A percentile compares a stretch with the other conserved stretches of the same genome.
Evolutionary conservation across 1,140 invertebrate genomes (phyloP).

Genomic region (Papilio helenus): DNA sequence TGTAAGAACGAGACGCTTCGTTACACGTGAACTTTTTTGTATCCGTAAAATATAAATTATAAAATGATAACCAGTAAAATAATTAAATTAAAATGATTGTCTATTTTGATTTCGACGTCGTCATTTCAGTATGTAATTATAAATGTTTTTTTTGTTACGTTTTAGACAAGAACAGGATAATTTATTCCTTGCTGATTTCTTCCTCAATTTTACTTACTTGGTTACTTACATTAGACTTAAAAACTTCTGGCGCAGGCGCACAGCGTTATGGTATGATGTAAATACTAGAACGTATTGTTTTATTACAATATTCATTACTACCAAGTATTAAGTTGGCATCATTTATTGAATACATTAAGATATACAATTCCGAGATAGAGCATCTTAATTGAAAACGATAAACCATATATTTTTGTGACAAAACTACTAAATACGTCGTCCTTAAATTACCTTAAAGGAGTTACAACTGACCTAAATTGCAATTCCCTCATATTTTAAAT

Average conservation of each 20-base stretch:
- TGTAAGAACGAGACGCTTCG: neutral
- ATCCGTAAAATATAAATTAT: neutral
- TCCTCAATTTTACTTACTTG: neutral
- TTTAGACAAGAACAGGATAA: neutral
- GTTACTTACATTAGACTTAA: neutral
- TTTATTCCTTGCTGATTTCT: neutral
- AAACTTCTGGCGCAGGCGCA: neutral
- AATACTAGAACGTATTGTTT: neutral
- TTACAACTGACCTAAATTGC: conserved; percentile 7
- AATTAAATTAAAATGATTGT: neutral
- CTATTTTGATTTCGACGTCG: neutral
- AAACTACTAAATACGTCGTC: neutral
- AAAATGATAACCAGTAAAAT: neutral
- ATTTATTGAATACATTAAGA: neutral
- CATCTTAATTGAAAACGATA: neutral
- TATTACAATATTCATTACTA: too few species aligned
- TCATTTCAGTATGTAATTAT: neutral
- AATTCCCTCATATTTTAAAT: neutral
- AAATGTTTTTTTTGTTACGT: neutral
- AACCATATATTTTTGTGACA: neutral
- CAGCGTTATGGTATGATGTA: neutral
- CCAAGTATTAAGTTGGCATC: too few species aligned
- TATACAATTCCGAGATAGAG: neutral
- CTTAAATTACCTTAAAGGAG: conserved; percentile 3
- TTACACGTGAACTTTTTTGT: conserved; percentile 19